Conservation (phyloP, 2,797 vertebrate species). For the Oceanodroma leucorhoa region DNA sequence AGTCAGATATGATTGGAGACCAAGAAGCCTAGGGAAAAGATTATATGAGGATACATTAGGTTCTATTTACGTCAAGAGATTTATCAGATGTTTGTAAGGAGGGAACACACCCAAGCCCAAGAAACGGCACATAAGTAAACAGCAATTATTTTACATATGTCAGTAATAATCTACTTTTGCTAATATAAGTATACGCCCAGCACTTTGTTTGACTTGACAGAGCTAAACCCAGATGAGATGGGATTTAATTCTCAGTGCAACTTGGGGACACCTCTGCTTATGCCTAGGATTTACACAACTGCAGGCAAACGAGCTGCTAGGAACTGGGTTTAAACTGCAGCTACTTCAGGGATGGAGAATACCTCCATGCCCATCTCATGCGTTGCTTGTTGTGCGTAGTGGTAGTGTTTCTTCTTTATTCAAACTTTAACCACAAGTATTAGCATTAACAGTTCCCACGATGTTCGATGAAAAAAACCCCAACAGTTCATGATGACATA, state of each 20-base stretch:
- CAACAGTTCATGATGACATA: neutral
- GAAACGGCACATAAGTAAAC: neutral
- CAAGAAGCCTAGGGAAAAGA: neutral
- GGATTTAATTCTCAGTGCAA: neutral
- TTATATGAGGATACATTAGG: neutral
- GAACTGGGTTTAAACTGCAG: neutral
- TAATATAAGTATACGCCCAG: neutral
- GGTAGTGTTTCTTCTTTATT: neutral
- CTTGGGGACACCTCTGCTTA: neutral
- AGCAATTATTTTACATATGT: neutral
- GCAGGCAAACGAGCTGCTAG: neutral
- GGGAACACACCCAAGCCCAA: neutral
- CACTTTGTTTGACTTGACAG: neutral
- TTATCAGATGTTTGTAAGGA: neutral
- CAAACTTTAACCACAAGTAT: neutral
- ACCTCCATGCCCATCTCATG: neutral
- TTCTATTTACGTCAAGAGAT: neutral
- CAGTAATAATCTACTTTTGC: neutral
- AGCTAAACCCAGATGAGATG: neutral
- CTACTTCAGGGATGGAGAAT: neutral
- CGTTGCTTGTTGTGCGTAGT: neutral
- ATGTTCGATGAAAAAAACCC: neutral
- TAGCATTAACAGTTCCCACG: neutral
- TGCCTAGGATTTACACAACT: neutral
- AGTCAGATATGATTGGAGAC: neutral